A percentile compares a stretch with the other conserved stretches of the same genome.
These are phyloP conservation scores for Rhamnusium bicolor DNA, from an alignment of 2,888 invertebrate species.

Conservation along the genomic window DNA sequence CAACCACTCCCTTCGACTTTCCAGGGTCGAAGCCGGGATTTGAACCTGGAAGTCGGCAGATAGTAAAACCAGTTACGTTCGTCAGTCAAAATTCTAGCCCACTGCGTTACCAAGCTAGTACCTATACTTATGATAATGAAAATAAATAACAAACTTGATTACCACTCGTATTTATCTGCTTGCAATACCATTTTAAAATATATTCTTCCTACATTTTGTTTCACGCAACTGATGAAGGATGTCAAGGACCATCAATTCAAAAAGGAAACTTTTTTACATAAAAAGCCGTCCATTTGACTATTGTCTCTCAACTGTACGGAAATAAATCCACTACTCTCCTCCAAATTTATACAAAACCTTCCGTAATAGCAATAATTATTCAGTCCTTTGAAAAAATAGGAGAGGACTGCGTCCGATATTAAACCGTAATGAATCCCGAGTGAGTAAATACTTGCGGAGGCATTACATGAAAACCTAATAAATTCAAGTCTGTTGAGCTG, in stretches of 20 bases:
- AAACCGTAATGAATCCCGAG: constrained; percentile 22
- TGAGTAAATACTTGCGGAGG: constrained; percentile 35
- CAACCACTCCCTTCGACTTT: too few species aligned
- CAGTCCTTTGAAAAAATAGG: constrained; percentile 26
- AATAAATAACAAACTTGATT: too few species aligned
- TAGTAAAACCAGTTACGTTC: too few species aligned
- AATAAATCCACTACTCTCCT: constrained; percentile 3
- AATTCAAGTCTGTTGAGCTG: constrained; percentile 39
- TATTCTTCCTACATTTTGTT: too few species aligned
- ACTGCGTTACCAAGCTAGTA: too few species aligned
- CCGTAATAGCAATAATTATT: constrained; percentile 29
- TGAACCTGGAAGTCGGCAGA: too few species aligned
- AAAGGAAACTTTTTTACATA: neutral
- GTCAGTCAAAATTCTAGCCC: too few species aligned
- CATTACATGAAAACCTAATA: constrained; percentile 44
- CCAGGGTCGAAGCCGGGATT: too few species aligned
- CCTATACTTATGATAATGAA: too few species aligned
- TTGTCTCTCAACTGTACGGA: neutral
- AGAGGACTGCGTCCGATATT: constrained; percentile 24
- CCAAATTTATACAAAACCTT: constrained; percentile 16
- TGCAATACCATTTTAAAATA: too few species aligned
- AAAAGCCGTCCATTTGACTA: neutral
- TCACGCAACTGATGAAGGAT: neutral
- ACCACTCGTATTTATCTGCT: too few species aligned
- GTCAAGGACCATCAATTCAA: neutral